Base-by-base conservation (phyloP, 1,140 invertebrate species). In the Drosophila pruinosa region DNA sequence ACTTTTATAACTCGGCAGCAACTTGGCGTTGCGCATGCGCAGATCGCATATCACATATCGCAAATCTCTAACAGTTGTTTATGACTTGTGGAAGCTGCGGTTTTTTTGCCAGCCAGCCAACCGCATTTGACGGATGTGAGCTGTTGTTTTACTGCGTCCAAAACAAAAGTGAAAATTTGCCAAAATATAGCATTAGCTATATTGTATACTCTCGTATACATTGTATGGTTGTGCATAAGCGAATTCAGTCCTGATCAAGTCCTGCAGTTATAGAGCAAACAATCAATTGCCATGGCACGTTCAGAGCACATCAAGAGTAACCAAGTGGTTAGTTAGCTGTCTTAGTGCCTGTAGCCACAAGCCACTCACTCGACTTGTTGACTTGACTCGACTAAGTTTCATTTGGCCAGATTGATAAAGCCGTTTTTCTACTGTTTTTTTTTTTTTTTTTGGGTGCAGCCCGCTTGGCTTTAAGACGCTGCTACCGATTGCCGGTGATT, bases 401-500 rank as follows among this genome's bases (percentile, higher is more conserved):
- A 80, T 75, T 79, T 72, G 72, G 31, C 58, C 8, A 34, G 21
- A 43, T 65, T 82, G 80, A 85, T 85, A 85, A 76, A 85, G 81
- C 54, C 61, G 81, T 80, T 56, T 17, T 47, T 38, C 24, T n/a
- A 12, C 12, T 1, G 14, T 28, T 45, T 43, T 34, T 22, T 38
- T 59, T 4, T 59, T 39, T 43, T 26, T 50, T 81, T 82, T 85
- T 76, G 77, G 81, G 73, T 80, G 79, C 79, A 82, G 43, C 47
- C 43, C 22, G 43, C 58, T 52, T 64, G 72, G 58, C 69, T 63
- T 57, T 69, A 48, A 64, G 78, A 63, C 45, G 62, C 64, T 59
- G 79, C 81, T 85, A 85, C 81, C 82, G 81, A 85, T 86, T 77
- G 81, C 41, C 70, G 58, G 73, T 86, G 81, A 85, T 85, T 85